A percentile compares a stretch with the other conserved stretches of the same genome.
Conservation (phyloP, 2,113 vertebrate genomes). For the Chionomys nivalis region DNA sequence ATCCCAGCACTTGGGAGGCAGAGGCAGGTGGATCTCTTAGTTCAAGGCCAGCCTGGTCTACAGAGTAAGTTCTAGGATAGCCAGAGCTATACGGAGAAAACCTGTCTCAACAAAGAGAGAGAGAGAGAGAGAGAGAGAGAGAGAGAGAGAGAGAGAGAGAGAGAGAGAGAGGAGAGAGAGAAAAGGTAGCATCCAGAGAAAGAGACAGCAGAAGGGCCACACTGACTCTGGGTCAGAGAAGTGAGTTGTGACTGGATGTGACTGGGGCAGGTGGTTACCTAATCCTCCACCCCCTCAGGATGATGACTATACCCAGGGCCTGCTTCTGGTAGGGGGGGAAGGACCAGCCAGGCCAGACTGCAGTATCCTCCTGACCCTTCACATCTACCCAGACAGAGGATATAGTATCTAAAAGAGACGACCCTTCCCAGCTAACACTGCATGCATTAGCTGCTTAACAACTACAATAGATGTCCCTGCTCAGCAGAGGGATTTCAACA, state of each 20-base stretch:
- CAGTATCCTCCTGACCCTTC: neutral
- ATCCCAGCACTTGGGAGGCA: too few species aligned
- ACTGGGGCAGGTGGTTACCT: neutral
- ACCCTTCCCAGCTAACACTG: neutral
- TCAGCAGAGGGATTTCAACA: neutral
- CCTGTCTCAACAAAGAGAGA: too few species aligned
- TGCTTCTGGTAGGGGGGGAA: neutral
- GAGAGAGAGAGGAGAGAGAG: accelerated
- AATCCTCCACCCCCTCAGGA: neutral
- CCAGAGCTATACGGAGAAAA: too few species aligned
- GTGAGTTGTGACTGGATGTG: neutral
- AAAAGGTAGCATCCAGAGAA: neutral
- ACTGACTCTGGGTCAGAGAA: neutral
- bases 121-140: accelerated
- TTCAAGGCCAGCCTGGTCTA: too few species aligned
- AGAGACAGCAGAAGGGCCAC: neutral
- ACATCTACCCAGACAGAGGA: neutral
- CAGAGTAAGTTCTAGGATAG: too few species aligned
- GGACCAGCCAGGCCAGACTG: neutral
- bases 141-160: too few species aligned
- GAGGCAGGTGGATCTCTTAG: too few species aligned
- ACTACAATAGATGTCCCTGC: neutral
- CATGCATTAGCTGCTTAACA: neutral
- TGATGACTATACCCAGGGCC: neutral
- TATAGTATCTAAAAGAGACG: neutral